Conservation (phyloP, 1,140 invertebrate species). For the Lysiphlebus fabarum region DNA sequence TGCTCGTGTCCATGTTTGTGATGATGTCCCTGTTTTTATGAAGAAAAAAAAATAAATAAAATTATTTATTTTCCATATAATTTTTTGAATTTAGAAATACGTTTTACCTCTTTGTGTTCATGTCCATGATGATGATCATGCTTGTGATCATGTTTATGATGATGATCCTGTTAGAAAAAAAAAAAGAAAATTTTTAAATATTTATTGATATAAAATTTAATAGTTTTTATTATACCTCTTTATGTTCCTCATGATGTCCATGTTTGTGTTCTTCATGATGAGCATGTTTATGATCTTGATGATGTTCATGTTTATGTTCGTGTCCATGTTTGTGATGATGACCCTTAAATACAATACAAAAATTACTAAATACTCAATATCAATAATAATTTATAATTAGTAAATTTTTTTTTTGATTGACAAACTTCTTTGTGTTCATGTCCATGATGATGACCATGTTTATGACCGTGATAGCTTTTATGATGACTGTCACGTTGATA, state of each 20-base stretch:
- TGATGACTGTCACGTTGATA: slow-evolving; percentile 28
- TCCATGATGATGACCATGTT: slow-evolving; percentile 29
- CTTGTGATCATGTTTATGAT: slow-evolving; percentile 27
- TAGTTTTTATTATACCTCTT: slow-evolving; percentile 22
- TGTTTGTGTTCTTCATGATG: slow-evolving; percentile 23
- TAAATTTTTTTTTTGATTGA: slow-evolving; percentile 20
- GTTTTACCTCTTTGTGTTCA: slow-evolving; percentile 22
- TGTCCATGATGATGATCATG: slow-evolving; percentile 29
- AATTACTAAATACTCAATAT: no score
- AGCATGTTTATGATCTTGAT: slow-evolving; percentile 24
- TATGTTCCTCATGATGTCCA: slow-evolving; percentile 24
- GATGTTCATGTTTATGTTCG: slow-evolving; percentile 21
- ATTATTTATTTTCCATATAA: background rate
- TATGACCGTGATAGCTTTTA: slow-evolving; percentile 23
- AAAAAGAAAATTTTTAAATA: no score
- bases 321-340: slow-evolving; percentile 28
- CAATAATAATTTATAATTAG: no score
- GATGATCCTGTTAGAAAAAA: slow-evolving; percentile 15
- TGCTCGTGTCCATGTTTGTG: slow-evolving; percentile 42
- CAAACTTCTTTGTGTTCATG: slow-evolving; percentile 24
- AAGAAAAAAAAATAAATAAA: slow-evolving; percentile 26
- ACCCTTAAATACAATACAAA: background rate
- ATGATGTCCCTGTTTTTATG: slow-evolving; percentile 32
- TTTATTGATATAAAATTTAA: slow-evolving; percentile 5
- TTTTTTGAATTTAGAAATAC: background rate